Base-by-base conservation (phyloP, 2,797 vertebrate species). In the Cynopterus sphinx region DNA sequence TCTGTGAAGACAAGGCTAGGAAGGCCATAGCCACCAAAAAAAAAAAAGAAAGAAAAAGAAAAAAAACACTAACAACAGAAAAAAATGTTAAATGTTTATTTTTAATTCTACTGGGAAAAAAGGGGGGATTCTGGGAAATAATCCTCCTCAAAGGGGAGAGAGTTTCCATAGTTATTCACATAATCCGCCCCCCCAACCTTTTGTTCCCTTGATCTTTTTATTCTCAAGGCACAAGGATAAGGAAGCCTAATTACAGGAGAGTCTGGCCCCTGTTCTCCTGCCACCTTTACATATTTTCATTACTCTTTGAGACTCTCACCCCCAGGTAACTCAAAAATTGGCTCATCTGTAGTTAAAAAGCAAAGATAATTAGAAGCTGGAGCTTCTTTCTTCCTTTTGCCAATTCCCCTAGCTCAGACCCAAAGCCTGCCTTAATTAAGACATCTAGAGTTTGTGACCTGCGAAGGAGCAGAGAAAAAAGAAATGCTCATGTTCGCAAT, bases 301-400 rank as follows among this genome's bases (percentile, higher is more conserved):
- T 89, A 41, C 86, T 90, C 78, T 91, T 4, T 61, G 75, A 92
- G 53, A 65, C 68, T 73, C 90, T 79, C 28, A 9, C 33, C 61
- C 61, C 39, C 11, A 6, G 36, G 36, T 51, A 71, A 19, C 57
- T 84, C 67, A 93, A 51, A 97, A 93, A 94, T 67, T 78, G 67
- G 83, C 87, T 97, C 87, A 94, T 78, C 81, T 90, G 83, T 96
- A 95, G 67, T 97, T 97, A 94, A 96, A 97, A 87, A 78, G 9
- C 79, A 68, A 73, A 93, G 71, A 87, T 97, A 97, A 95, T 96
- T 95, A 92, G 57, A 53, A 70, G 61, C 51, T 13, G 49, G 67
- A 90, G 55, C 70, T 59, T 57, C 61, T 6, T 17, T 26, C 41
- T 63, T 51, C 33, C 71, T 84, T 78, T 39, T 21, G 16, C 70